Base-by-base conservation (phyloP, 2,888 invertebrate genomes). In the Odontothrips loti region DNA sequence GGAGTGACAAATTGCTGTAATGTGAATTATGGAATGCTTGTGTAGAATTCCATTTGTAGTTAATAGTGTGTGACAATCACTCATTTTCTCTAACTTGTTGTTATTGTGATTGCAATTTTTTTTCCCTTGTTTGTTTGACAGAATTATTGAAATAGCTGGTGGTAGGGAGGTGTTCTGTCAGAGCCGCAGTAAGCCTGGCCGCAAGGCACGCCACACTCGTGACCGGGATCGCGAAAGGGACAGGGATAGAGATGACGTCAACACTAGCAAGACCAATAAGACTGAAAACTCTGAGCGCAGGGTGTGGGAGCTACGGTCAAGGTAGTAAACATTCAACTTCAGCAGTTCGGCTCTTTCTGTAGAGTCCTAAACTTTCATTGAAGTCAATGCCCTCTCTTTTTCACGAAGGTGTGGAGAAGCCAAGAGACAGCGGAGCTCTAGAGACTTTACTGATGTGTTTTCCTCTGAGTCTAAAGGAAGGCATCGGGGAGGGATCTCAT, bases 141-240 rank as follows among this genome's bases (percentile, higher is more conserved):
- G 91, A 87, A 93, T 94, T 87, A 92, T 92, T 85, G 92, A 92
- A 88, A 92, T 92, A 85, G 95, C 95, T 81, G 95, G 95, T 84
- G 95, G 95, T 82, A 90, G 95, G 82, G 95, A 95, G 88, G 90
- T 95, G 83, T 95, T 93, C 88, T 95, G 95, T 75, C 94, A 94
- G 87, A 95, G 94, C 87, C 89, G 94, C 85, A 93, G 92, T 85
- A 94, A 94, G 88, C 93, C 94, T 81, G 91, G 92, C 81, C 90
- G 93, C 84, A 94, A 93, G 87, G 90, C 93, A 84, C 90, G 79
- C 15, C 58, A 34, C 15, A 43, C 68, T 80, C 48, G 81, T 80
- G 82, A 84, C 20, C n/a, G 23, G 23, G 51, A 51, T 17, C 12
- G 51, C 15, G 51, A 51, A 51, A 51, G 51, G 20, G 51, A 51